Evolutionary conservation across 2,888 invertebrate genomes (phyloP), one percentile per base, ranked within the genome.

Genomic region (Drosophila imparisetae): DNA sequence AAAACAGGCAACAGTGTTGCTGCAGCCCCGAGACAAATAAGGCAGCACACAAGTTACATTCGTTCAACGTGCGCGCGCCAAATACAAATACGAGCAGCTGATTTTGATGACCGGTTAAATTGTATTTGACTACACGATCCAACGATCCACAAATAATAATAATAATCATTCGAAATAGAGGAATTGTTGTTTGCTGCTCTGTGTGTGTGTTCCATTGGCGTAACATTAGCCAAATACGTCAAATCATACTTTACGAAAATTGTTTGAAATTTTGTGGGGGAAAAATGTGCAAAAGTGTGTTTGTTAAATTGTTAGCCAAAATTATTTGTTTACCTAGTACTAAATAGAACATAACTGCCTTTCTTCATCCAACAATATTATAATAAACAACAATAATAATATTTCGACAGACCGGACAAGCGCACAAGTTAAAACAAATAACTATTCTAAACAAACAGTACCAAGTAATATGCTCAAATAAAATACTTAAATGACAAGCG

Each of bases 261-360:
- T 70, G 64, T 64, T 63, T 49, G 29, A 77, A 81, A 65, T 77
- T 64, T 75, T 57, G 38, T 70, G 75, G 68, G 81, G 85, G 79
- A 63, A 89, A 82, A 81, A 89, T 89, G 89, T 86, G 85, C 82
- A 86, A 89, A 75, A 76, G 88, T 87, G 89, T 89, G 83, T 82
- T 87, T 85, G 85, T 84, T 82, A 82, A 89, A 89, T 82, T 84
- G 84, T 84, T 85, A 89, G 88, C 89, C 89, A 84, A 84, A 84
- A 89, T 85, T 87, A 89, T 79, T 87, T 87, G 82, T 84, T 89
- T 86, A 79, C 80, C 55, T 79, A 87, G 66, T 80, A 79, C 69
- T 81, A 78, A 71, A 75, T 81, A 86, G 81, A 81, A 69, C 81
- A 63, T 83, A 75, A 78, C 79, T 83, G 70, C 72, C 79, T 73